Evolutionary conservation across 2,113 vertebrate species (phyloP).

Genomic region (Lophotis ruficrista): DNA sequence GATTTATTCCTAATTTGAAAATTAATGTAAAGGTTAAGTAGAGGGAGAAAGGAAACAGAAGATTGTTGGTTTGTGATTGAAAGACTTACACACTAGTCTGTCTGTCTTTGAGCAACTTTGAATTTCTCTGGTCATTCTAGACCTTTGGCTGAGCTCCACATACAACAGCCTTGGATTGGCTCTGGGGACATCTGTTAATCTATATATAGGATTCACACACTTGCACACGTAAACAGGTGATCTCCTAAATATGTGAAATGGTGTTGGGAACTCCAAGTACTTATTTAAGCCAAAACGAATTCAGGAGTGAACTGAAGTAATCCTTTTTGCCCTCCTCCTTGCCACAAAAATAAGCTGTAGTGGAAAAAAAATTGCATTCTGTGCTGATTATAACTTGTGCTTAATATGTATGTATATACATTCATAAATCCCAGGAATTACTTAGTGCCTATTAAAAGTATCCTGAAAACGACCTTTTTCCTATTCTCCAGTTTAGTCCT

Average conservation of each 20-base stretch:
- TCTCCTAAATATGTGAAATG: conserved; percentile 66
- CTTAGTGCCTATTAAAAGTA: neutral
- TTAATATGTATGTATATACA: neutral
- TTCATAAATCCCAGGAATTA: neutral
- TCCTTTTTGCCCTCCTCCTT: neutral
- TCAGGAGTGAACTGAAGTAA: conserved; percentile 16
- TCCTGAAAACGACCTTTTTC: neutral
- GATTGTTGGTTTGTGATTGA: neutral
- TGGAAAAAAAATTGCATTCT: neutral
- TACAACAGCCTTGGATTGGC: conserved; percentile 36
- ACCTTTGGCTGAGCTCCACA: conserved; percentile 44
- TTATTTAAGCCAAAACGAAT: conserved; percentile 44
- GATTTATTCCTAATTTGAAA: neutral
- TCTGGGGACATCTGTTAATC: conserved; percentile 64
- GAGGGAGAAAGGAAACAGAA: neutral
- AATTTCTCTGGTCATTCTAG: conserved; percentile 40
- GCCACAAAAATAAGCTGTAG: neutral
- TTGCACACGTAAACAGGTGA: conserved; percentile 64
- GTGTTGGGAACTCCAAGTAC: conserved; percentile 51
- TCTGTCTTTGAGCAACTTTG: conserved; percentile 24
- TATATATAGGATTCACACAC: conserved; percentile 66
- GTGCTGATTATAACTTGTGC: neutral
- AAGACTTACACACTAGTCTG: neutral
- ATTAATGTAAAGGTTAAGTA: neutral
- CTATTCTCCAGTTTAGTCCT: neutral